Conservation (phyloP, 2,888 invertebrate genomes). For the Drosophila setosimentum region DNA sequence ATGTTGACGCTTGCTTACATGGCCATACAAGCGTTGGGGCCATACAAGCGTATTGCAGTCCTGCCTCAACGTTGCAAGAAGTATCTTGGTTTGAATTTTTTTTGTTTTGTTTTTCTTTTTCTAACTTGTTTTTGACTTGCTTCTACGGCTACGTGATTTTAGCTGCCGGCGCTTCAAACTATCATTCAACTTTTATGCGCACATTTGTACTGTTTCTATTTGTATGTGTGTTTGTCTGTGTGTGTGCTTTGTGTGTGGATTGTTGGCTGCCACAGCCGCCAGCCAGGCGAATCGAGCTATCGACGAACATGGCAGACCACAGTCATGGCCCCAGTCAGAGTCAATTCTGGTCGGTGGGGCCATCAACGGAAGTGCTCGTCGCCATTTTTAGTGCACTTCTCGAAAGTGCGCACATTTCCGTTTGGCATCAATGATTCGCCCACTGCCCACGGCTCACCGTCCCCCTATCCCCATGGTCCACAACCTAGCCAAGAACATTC, state of each 20-base stretch:
- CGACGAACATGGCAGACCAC: conserved; percentile 46
- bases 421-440: conserved; percentile 80
- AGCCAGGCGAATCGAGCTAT: conserved; percentile 24
- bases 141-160: conserved; percentile 48
- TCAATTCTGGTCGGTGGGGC: conserved; percentile 38
- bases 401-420: conserved; percentile 81
- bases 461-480: background rate
- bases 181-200: conserved; percentile 76
- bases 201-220: conserved; percentile 48
- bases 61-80: conserved; percentile 35
- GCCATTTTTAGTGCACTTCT: conserved; percentile 81
- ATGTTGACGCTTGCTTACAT: conserved; percentile 70
- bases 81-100: conserved; percentile 22
- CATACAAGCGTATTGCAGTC: conserved; percentile 10
- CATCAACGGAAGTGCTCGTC: conserved; percentile 80
- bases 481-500: conserved; percentile 16
- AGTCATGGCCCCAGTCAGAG: conserved; percentile 23
- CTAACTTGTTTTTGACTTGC: conserved; percentile 42
- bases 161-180: conserved; percentile 58
- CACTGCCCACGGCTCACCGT: conserved; percentile 35
- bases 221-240: conserved; percentile 12
- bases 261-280: conserved; percentile 18
- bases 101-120: conserved; percentile 12
- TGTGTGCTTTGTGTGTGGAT: conserved; percentile 4
- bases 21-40: conserved; percentile 28